Evolutionary conservation across 2,888 invertebrate genomes (phyloP).

Genomic region (Volucella inanis): DNA sequence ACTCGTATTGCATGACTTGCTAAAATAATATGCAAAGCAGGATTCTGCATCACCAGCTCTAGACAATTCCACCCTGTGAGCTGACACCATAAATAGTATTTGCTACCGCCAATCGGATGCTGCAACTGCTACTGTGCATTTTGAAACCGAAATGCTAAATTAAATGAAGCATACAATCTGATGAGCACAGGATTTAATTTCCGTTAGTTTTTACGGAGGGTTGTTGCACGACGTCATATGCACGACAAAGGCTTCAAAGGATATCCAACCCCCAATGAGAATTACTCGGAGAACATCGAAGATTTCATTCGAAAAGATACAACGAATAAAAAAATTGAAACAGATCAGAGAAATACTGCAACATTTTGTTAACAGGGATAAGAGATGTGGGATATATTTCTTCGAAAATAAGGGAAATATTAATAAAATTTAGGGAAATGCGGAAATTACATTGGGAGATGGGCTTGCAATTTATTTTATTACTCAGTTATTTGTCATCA

Average conservation of each 20-base stretch:
- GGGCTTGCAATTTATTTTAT: too few relatives aligned
- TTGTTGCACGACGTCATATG: constrained; percentile 59
- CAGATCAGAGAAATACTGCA: too few relatives aligned
- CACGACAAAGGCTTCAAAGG: constrained; percentile 57
- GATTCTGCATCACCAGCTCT: constrained; percentile 26
- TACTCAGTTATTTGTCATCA: too few relatives aligned
- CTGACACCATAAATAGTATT: constrained; percentile 62
- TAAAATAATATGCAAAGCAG: constrained; percentile 67
- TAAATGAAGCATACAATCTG: constrained; percentile 78
- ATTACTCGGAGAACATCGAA: constrained; percentile 5
- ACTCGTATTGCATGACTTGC: constrained; percentile 56
- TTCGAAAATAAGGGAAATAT: too few relatives aligned
- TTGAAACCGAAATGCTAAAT: constrained; percentile 47
- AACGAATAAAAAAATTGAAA: neutral
- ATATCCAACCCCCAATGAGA: constrained; percentile 44
- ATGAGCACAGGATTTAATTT: constrained; percentile 80
- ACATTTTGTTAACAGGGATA: too few relatives aligned
- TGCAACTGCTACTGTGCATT: constrained; percentile 72
- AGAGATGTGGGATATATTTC: too few relatives aligned
- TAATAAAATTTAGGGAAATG: too few relatives aligned
- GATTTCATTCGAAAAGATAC: constrained; percentile 27
- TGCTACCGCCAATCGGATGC: constrained; percentile 26
- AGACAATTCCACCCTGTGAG: constrained; percentile 21
- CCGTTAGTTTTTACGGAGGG: constrained; percentile 79
- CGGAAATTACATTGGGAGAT: too few relatives aligned